Evolutionary conservation across 2,888 invertebrate species (phyloP), one percentile per base, ranked within the genome.

Genomic region (Plusia festucae): DNA sequence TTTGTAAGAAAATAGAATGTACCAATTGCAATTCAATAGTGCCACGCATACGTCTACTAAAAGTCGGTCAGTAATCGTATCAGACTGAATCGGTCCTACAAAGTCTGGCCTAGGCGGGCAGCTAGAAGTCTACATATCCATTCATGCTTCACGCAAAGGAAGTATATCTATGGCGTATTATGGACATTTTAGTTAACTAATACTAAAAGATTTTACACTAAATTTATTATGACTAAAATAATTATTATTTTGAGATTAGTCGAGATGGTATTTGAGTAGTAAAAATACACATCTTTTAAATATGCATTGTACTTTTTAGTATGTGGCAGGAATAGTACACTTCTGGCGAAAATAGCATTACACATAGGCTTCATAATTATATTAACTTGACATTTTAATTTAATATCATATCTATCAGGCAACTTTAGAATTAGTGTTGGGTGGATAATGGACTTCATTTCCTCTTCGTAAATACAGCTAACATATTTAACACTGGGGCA

Each of bases 301-400:
- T 61, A 18, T 57, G 54, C 22, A 58, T 78, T 75, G 70, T 76
- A 78, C 79, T 70, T 74, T 63, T 13, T 16, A 52, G 53, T 55
- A 8, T 53, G 51, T 54, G 79, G 60, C 76, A 75, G 72, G 68
- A 76, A 40, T 64, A 64, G 16, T 53, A 32, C 0, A 34, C n/a
- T 30, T 22, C 8, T 34, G 49, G 20, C 24, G 40, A 53, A 22
- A 40, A 71, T 51, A 18, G 44, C 20, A 3, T 60, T 16, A 57
- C n/a, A n/a, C n/a, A n/a, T n/a, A n/a, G n/a, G 18, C 18, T 13
- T 5, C n/a, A 55, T n/a, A 40, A n/a, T n/a, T n/a, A n/a, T n/a
- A n/a, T 54, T 54, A 40, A 54, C 13, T n/a, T 56, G 55, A 46
- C 11, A 24, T 46, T 13, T 46, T 11, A n/a, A 4, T 15, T 1